These are phyloP conservation scores for Sphaerodactylus townsendi DNA, from an alignment of 2,113 vertebrate genomes.

Conservation along the genomic window DNA sequence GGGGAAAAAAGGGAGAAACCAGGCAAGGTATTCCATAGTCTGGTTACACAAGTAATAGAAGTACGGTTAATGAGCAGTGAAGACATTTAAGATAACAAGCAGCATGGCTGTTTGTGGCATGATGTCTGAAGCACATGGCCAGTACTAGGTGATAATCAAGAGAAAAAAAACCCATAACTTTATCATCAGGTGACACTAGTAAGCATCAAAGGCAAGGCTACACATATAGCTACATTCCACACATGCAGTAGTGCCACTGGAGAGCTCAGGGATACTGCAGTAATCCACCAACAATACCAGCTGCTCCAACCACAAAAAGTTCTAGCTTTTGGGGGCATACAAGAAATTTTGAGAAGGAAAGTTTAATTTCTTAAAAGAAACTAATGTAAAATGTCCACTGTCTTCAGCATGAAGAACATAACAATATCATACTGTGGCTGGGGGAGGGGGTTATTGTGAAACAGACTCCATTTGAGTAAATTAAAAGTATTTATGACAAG, in stretches of 20 bases:
- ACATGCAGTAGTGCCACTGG: background rate
- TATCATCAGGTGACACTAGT: background rate
- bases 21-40: conserved; percentile 49
- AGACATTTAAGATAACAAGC: conserved; percentile 61
- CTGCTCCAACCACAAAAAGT: background rate
- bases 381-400: background rate
- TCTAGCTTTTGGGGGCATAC: background rate
- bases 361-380: background rate
- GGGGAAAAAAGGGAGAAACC: conserved; percentile 52
- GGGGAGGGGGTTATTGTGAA: too few relatives aligned
- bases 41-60: conserved; percentile 52
- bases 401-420: background rate
- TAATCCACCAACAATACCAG: background rate
- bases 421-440: too few relatives aligned
- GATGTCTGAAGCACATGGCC: background rate
- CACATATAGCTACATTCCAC: background rate
- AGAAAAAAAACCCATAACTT: background rate
- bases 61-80: conserved; percentile 41
- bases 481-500: too few relatives aligned
- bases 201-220: too few relatives aligned
- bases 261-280: background rate
- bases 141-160: background rate
- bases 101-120: conserved; percentile 10
- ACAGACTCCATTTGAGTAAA: too few relatives aligned
- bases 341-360: background rate